phyloP scores from a whole-genome alignment of 2,113 vertebrate genomes.

The Rhinopomastus cyanomelas region DNA sequence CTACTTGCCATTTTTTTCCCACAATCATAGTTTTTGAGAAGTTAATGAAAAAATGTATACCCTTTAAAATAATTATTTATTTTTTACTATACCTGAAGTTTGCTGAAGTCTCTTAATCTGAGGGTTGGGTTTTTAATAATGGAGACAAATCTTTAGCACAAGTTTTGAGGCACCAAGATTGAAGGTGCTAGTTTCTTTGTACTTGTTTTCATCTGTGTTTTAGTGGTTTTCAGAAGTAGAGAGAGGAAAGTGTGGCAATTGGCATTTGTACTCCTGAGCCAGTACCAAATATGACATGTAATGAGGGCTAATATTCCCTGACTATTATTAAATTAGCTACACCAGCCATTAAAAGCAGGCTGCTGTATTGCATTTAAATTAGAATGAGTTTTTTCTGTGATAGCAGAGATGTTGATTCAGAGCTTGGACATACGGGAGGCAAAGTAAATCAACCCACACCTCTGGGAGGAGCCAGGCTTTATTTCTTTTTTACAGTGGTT shows the following conservation, averaged over 20 bases:
- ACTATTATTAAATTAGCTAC: not conserved
- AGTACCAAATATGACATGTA: not conserved
- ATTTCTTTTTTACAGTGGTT: not conserved
- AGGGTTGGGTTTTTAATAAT: not conserved
- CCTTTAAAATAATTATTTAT: not conserved
- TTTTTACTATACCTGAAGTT: not conserved
- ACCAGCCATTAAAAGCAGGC: not conserved
- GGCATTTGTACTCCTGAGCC: not conserved
- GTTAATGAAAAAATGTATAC: not conserved
- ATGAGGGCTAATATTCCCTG: not conserved
- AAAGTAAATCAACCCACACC: not conserved
- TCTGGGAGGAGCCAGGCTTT: not conserved
- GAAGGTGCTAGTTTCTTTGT: not conserved
- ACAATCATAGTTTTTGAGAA: not conserved
- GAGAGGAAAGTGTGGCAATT: not conserved
- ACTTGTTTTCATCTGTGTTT: not conserved
- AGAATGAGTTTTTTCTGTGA: not conserved
- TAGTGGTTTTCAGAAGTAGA: not conserved
- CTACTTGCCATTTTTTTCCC: not conserved
- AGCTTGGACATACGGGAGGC: not conserved
- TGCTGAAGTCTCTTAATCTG: not conserved
- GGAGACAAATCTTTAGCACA: not conserved
- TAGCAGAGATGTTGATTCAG: not conserved
- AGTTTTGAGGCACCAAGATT: not conserved
- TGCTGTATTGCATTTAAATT: not conserved